phyloP scores from a whole-genome alignment of 1,140 invertebrate genomes.

The Papilio helenus region DNA sequence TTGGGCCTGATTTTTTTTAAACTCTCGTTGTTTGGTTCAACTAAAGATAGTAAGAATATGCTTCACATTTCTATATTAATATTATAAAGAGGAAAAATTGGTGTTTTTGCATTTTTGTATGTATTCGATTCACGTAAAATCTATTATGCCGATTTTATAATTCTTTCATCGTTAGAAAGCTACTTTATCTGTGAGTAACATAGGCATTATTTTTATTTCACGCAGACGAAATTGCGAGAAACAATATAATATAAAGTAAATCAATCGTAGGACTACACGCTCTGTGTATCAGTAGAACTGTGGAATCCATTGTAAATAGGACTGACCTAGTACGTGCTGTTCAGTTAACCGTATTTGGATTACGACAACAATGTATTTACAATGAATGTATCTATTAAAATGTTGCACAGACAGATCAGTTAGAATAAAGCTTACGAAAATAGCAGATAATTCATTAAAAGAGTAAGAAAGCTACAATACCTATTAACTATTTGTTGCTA shows the following conservation, averaged over 20 bases:
- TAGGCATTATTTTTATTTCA: too few relatives aligned
- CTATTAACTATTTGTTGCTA: too few relatives aligned
- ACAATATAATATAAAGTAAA: background rate
- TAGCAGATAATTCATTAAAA: background rate
- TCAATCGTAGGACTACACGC: background rate
- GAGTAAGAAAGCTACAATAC: background rate
- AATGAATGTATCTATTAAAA: background rate
- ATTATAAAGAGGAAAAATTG: too few relatives aligned
- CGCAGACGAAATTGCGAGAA: too few relatives aligned
- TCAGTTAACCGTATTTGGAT: constrained; percentile 11
- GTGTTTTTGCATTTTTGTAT: too few relatives aligned
- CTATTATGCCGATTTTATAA: too few relatives aligned
- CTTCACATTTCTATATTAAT: too few relatives aligned
- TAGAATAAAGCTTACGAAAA: background rate
- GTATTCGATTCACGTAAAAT: too few relatives aligned
- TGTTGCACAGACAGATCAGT: background rate
- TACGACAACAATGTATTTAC: background rate
- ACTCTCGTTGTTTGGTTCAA: too few relatives aligned
- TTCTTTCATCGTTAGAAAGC: background rate
- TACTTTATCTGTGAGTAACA: too few relatives aligned
- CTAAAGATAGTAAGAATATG: too few relatives aligned
- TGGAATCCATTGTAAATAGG: constrained; percentile 14
- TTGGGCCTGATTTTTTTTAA: too few relatives aligned
- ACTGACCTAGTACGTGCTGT: constrained; percentile 18
- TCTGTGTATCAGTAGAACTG: background rate